Evolutionary conservation across 2,113 vertebrate genomes (phyloP).

Genomic region (Clarias gariepinus): DNA sequence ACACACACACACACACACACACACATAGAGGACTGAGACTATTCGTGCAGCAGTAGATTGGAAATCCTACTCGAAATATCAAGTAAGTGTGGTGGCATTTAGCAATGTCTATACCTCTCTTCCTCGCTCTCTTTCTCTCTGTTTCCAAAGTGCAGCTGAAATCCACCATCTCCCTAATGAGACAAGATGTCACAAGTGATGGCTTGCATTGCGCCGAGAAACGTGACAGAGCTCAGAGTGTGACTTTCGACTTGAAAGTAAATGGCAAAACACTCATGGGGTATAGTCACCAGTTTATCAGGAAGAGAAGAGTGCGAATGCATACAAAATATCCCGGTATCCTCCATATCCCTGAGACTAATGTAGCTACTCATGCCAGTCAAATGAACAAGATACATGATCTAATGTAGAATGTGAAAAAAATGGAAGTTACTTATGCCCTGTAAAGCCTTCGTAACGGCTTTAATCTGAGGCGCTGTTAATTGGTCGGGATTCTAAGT

Average conservation of each 20-base stretch:
- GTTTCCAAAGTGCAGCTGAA: constrained; percentile 45
- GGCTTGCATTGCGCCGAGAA: constrained; percentile 48
- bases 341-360: neutral
- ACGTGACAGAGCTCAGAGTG: constrained; percentile 45
- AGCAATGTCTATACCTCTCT: constrained; percentile 54
- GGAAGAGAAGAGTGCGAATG: constrained; percentile 11
- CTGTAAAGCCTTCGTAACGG: no score
- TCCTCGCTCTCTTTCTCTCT: constrained; percentile 33
- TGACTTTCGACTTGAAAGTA: constrained; percentile 55
- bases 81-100: constrained; percentile 61
- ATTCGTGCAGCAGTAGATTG: constrained; percentile 50
- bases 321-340: constrained; percentile 22
- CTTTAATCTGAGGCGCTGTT: neutral
- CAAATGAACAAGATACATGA: neutral
- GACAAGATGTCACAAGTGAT: constrained; percentile 62
- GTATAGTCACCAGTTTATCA: constrained; percentile 53
- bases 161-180: constrained; percentile 61
- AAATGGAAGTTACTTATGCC: neutral
- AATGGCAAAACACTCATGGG: constrained; percentile 52
- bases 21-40: constrained; percentile 27
- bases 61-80: constrained; percentile 56
- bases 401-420: neutral
- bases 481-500: neutral
- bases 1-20: constrained; percentile 46
- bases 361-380: constrained; percentile 12